phyloP scores from a whole-genome alignment of 2,113 vertebrate genomes.

The Ophiodon elongatus region DNA sequence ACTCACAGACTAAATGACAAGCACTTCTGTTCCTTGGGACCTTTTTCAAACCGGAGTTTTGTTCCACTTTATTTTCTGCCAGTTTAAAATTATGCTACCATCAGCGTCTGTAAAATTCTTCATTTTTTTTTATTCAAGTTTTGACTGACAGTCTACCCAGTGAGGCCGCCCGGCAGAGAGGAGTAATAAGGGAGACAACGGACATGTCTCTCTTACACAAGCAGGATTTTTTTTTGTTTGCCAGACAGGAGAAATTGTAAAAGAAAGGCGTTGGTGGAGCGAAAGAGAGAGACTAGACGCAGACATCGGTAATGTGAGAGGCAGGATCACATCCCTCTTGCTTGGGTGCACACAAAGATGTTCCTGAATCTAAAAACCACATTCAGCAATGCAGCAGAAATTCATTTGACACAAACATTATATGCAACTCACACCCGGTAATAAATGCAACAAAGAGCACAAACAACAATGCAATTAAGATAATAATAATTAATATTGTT shows the following conservation, averaged over 20 bases:
- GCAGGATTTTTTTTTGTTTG: slow-evolving; percentile 47
- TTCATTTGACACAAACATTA: background rate
- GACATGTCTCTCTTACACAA: slow-evolving; percentile 55
- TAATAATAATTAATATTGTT: background rate
- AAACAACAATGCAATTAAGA: background rate
- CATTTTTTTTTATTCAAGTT: background rate
- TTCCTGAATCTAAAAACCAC: slow-evolving; percentile 4
- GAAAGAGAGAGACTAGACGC: background rate
- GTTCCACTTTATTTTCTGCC: slow-evolving; percentile 59
- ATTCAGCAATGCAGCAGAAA: slow-evolving; percentile 21
- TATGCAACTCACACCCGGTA: background rate
- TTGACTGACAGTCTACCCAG: slow-evolving; percentile 53
- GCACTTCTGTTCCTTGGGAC: slow-evolving; percentile 31
- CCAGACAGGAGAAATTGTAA: slow-evolving; percentile 41
- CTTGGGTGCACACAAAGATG: slow-evolving; percentile 1
- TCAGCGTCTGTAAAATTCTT: slow-evolving; percentile 23
- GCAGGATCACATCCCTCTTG: slow-evolving; percentile 28
- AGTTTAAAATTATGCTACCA: slow-evolving; percentile 56
- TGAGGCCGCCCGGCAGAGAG: slow-evolving; percentile 40
- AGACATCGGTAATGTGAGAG: slow-evolving; percentile 41
- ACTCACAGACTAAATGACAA: slow-evolving; percentile 48
- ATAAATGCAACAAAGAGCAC: background rate
- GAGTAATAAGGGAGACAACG: slow-evolving; percentile 53
- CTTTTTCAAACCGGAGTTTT: slow-evolving; percentile 51
- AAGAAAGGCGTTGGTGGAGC: background rate